Conservation (phyloP, 2,888 invertebrate species). For the Emmelina monodactyla region DNA sequence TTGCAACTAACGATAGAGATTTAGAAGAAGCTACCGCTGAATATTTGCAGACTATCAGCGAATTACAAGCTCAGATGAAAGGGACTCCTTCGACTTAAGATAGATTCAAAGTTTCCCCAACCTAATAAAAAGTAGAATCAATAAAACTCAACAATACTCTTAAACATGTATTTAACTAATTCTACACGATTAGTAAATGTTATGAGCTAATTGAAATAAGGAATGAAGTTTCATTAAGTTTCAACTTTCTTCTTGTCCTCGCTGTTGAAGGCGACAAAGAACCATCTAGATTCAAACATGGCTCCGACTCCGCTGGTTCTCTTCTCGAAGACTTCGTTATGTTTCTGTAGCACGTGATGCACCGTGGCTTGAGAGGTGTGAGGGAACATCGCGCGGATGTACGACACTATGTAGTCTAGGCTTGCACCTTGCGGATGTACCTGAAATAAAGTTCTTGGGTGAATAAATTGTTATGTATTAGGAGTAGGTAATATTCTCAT, state of each 20-base stretch:
- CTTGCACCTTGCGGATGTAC: slow-evolving; percentile 94
- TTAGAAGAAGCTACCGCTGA: slow-evolving; percentile 48
- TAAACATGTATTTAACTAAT: too few species aligned
- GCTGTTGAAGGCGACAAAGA: slow-evolving; percentile 74
- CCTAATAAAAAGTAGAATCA: too few species aligned
- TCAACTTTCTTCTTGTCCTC: too few species aligned
- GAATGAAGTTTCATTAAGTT: too few species aligned
- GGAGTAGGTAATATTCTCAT: too few species aligned
- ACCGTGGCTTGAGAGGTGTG: slow-evolving; percentile 76
- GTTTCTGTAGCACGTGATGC: slow-evolving; percentile 78
- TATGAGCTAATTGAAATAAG: too few species aligned
- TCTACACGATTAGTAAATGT: too few species aligned
- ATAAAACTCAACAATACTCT: too few species aligned
- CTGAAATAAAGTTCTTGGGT: slow-evolving; percentile 30
- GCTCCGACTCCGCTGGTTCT: slow-evolving; percentile 84
- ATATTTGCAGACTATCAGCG: slow-evolving; percentile 37
- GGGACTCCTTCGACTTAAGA: slow-evolving; percentile 8
- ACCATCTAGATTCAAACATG: slow-evolving; percentile 87
- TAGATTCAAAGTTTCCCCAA: too few species aligned
- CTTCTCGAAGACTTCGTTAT: slow-evolving; percentile 82
- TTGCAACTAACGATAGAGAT: slow-evolving; percentile 33
- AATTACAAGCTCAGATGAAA: slow-evolving; percentile 35
- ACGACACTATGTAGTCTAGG: slow-evolving; percentile 89
- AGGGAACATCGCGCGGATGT: slow-evolving; percentile 83
- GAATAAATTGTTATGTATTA: too few species aligned